Conservation (phyloP, 1,140 invertebrate species). For the Saccostrea cuccullata region DNA sequence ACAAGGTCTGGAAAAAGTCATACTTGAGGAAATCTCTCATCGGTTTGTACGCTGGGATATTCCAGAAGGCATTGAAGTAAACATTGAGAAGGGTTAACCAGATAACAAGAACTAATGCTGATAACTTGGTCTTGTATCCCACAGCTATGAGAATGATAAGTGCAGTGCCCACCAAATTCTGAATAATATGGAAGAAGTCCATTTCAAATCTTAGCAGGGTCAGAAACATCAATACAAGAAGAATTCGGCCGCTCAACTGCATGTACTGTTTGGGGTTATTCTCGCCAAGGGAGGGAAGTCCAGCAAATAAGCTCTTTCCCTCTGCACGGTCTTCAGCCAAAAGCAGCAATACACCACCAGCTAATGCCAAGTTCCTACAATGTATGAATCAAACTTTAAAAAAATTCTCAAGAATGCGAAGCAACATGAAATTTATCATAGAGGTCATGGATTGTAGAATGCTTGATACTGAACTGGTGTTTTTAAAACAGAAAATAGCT, state of each 20-base stretch:
- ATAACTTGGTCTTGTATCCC: conserved; percentile 98
- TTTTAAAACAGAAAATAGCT: too few species aligned
- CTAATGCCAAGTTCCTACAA: conserved; percentile 95
- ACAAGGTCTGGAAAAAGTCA: conserved; percentile 99
- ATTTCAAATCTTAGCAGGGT: conserved; percentile 95
- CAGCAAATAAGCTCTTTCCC: conserved; percentile 94
- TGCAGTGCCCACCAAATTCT: conserved; percentile 94
- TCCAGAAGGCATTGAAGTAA: conserved; percentile 99
- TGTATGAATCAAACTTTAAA: background rate
- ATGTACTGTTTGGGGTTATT: conserved; percentile 99
- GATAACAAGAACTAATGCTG: conserved; percentile 94
- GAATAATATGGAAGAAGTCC: conserved; percentile 84
- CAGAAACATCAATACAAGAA: conserved; percentile 99
- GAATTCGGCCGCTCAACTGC: conserved; percentile 95
- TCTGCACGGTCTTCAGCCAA: conserved; percentile 96
- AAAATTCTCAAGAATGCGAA: too few species aligned
- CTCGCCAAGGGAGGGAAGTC: conserved; percentile 96
- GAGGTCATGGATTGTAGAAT: too few species aligned
- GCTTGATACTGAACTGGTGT: too few species aligned
- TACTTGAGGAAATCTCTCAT: conserved; percentile 99
- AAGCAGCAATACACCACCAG: conserved; percentile 95
- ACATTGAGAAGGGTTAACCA: conserved; percentile 95
- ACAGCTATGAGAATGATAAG: conserved; percentile 98
- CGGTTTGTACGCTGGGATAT: conserved; percentile 94
- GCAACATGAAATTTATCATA: too few species aligned